phyloP scores from a whole-genome alignment of 2,888 invertebrate species.

The Nycteola revayana region DNA sequence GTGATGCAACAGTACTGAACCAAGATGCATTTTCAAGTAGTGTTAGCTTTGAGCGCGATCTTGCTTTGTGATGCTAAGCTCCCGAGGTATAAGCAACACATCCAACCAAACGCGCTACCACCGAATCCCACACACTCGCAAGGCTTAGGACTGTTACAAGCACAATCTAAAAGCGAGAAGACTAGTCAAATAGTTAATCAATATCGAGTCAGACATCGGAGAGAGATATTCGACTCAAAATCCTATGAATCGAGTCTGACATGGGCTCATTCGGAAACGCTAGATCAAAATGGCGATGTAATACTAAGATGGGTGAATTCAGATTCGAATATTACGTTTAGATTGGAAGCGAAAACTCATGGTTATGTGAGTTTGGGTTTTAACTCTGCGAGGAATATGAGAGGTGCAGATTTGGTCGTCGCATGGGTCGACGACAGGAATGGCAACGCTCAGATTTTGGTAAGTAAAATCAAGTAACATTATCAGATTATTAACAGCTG shows the following conservation, averaged over 20 bases:
- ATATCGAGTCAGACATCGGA: slow-evolving; percentile 57
- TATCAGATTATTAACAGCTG: slow-evolving; percentile 47
- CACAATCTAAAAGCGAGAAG: slow-evolving; percentile 59
- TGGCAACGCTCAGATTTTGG: slow-evolving; percentile 88
- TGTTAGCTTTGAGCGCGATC: slow-evolving; percentile 61
- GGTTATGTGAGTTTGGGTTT: slow-evolving; percentile 95
- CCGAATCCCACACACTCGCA: slow-evolving; percentile 53
- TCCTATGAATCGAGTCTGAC: slow-evolving; percentile 68
- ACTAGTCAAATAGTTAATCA: slow-evolving; percentile 66
- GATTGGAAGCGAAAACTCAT: slow-evolving; percentile 90
- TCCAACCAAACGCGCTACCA: slow-evolving; percentile 59
- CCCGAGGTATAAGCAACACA: slow-evolving; percentile 53
- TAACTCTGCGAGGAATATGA: slow-evolving; percentile 89
- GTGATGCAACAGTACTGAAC: slow-evolving; percentile 51
- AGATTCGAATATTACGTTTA: slow-evolving; percentile 90
- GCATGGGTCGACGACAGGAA: slow-evolving; percentile 92
- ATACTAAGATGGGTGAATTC: slow-evolving; percentile 87
- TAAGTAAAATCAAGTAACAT: slow-evolving; percentile 76
- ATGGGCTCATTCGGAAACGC: slow-evolving; percentile 83
- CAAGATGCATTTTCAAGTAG: slow-evolving; percentile 65
- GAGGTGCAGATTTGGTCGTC: slow-evolving; percentile 92
- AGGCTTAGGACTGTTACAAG: slow-evolving; percentile 51
- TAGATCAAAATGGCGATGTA: slow-evolving; percentile 79
- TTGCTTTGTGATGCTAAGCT: slow-evolving; percentile 70
- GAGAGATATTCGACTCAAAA: slow-evolving; percentile 71